Evolutionary conservation across 2,797 vertebrate species (phyloP), one percentile per base, ranked within the genome.

Genomic region (Intellagama lesueurii): DNA sequence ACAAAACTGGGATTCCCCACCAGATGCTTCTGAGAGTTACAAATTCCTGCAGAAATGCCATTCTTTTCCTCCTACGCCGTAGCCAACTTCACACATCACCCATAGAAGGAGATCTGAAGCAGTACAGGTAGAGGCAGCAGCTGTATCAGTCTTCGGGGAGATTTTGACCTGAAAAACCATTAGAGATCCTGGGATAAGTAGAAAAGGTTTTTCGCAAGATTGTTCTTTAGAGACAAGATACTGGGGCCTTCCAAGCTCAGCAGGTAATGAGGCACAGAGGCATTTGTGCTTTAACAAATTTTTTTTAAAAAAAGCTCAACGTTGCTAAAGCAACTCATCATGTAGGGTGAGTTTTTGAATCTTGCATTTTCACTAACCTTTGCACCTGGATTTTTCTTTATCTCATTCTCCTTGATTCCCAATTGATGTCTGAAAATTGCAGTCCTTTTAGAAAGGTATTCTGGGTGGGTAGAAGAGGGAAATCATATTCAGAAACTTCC

Each of bases 251-350:
- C 0, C 52, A 60, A 83, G 91, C 1, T 0, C 91, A 52, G 93
- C 8, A 76, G 75, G 87, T 89, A 47, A 90, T 89, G 35, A 77
- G 87, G 87, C 68, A 81, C 35, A 81, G 49, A n/a, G 49, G 28
- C 68, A 24, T 80, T 85, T 72, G 68, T 94, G 87, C 91, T 91
- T 90, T 93, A 86, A 92, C 85, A 0, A 0, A 56, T 11, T 80
- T 91, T 89, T 32, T 0, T 78, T 91, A 86, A 1, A n/a, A n/a
- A n/a, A n/a, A 3, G 73, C 88, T 0, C 47, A 77, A 88, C 91
- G 91, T 95, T 96, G 94, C 94, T 94, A 96, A 94, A 94, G 90
- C 91, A 83, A 79, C 94, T 89, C 86, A 92, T 92, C 86, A 91
- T 83, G 90, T 88, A 91, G 94, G 91, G 92, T 91, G 93, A 92